These are phyloP conservation scores for Goniozus legneri DNA, from an alignment of 1,140 invertebrate genomes.

Conservation along the genomic window DNA sequence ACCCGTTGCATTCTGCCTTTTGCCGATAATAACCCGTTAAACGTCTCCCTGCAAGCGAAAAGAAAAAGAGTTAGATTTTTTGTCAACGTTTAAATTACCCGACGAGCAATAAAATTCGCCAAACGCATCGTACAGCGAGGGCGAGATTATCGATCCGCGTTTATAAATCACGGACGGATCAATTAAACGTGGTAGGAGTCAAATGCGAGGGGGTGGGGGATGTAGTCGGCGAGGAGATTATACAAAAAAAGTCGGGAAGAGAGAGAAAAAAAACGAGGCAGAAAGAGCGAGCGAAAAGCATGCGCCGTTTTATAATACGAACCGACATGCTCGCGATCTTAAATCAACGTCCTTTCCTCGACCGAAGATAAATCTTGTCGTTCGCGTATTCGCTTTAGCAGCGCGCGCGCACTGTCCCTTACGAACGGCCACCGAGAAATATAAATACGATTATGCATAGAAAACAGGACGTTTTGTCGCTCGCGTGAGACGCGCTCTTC, in stretches of 20 bases:
- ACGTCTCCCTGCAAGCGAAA: too few species aligned
- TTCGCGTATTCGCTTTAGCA: conserved; percentile 10
- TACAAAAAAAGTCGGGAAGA: not conserved
- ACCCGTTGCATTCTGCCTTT: too few species aligned
- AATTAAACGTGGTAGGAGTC: conserved; percentile 15
- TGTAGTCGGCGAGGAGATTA: not conserved
- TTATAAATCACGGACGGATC: conserved; percentile 24
- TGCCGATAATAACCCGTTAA: too few species aligned
- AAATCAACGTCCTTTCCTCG: conserved; percentile 25
- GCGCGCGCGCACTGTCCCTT: not conserved
- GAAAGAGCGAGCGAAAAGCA: conserved; percentile 4
- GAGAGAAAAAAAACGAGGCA: not conserved
- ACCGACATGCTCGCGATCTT: conserved; percentile 17
- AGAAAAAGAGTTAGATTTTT: too few species aligned
- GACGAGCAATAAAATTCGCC: too few species aligned
- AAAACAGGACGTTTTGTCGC: conserved; percentile 17
- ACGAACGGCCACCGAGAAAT: not conserved
- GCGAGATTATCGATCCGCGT: conserved; percentile 20
- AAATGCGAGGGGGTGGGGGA: not conserved
- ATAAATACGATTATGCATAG: conserved; percentile 22
- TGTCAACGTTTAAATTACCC: too few species aligned
- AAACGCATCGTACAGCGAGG: too few species aligned
- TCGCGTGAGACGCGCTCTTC: not conserved
- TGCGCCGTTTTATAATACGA: conserved; percentile 23
- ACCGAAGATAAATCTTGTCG: conserved; percentile 24